These are phyloP conservation scores for Lytechinus variegatus DNA, from an alignment of 35 echinoderm and acorn worm species.

Conservation along the genomic window DNA sequence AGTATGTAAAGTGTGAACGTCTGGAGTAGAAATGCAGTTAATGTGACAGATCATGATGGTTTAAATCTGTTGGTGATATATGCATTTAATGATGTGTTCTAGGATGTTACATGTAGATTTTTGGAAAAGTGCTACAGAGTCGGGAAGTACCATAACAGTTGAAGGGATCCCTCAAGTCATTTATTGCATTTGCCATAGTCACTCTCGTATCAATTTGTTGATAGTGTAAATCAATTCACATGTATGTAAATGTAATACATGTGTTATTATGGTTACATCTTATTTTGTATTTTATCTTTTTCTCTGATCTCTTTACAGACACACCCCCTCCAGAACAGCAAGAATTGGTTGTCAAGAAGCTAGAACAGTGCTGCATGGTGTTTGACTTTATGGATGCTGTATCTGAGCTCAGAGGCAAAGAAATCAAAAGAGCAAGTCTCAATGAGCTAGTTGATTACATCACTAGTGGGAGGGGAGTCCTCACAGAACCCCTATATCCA, in stretches of 20 bases:
- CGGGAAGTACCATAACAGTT: too few relatives aligned
- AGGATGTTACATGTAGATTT: too few relatives aligned
- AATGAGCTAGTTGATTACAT: conserved; percentile 99
- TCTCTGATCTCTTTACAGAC: conserved; percentile 66
- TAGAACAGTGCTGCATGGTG: conserved; percentile 96
- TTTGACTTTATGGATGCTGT: conserved; percentile 99
- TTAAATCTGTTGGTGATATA: neutral
- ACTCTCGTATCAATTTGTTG: too few relatives aligned
- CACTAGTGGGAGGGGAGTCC: conserved; percentile 93
- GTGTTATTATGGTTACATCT: neutral
- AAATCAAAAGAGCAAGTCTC: conserved; percentile 97
- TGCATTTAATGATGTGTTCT: too few relatives aligned
- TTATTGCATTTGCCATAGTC: too few relatives aligned
- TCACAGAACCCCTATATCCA: conserved; percentile 97
- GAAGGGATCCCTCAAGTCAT: too few relatives aligned
- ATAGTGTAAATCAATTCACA: neutral
- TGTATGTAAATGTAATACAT: neutral
- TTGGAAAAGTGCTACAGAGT: too few relatives aligned
- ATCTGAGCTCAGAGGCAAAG: conserved; percentile 94
- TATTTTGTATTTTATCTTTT: neutral
- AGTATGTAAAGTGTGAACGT: neutral
- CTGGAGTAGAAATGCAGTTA: neutral
- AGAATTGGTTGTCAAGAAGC: conserved; percentile 98
- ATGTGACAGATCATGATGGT: neutral
- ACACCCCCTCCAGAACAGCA: conserved; percentile 91